phyloP scores from a whole-genome alignment of 2,888 invertebrate species.

The Tetropium fuscum region DNA sequence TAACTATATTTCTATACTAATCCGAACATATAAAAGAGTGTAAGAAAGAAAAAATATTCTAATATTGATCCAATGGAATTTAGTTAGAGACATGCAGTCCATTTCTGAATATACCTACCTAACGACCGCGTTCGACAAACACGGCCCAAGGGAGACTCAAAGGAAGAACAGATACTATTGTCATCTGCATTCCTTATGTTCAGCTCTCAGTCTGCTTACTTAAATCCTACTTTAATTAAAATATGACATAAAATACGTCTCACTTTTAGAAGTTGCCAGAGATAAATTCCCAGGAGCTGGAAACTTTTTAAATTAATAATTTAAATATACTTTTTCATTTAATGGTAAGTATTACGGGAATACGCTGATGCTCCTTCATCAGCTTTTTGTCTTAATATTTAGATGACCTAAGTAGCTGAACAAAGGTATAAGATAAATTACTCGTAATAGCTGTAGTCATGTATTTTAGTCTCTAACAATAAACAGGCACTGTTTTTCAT shows the following conservation, averaged over 20 bases:
- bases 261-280: conserved; percentile 30
- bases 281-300: conserved; percentile 11
- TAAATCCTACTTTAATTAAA: conserved; percentile 54
- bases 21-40: no score
- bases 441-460: no score
- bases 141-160: conserved; percentile 3
- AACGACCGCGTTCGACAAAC: background rate
- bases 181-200: conserved; percentile 14
- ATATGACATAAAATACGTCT: conserved; percentile 51
- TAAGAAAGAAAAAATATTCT: no score
- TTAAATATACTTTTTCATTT: conserved; percentile 4
- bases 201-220: conserved; percentile 33
- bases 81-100: background rate
- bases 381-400: no score
- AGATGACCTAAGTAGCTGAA: no score
- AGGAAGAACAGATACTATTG: conserved; percentile 5
- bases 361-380: no score
- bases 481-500: no score
- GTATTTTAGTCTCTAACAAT: no score
- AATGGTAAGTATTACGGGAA: background rate
- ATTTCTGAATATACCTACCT: background rate
- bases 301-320: conserved; percentile 15
- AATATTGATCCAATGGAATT: no score
- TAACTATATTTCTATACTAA: no score
- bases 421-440: no score